Evolutionary conservation across 1,140 invertebrate species (phyloP).

Genomic region (Cyclargus thomasi): DNA sequence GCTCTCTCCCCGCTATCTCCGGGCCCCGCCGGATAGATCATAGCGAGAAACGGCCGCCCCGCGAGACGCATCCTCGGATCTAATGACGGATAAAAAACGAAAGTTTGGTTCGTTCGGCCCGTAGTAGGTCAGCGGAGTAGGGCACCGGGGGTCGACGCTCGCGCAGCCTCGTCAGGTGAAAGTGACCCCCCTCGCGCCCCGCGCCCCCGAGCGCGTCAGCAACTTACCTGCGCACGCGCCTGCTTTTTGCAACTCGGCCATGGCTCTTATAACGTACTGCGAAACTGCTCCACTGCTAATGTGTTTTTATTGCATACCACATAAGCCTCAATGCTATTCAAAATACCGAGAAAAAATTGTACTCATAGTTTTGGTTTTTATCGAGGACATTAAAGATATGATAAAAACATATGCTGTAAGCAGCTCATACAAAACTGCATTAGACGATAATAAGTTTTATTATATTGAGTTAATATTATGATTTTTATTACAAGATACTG

Average conservation of each 20-base stretch:
- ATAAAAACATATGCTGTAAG: too few species aligned
- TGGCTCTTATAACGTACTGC: conserved; percentile 67
- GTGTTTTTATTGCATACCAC: conserved; percentile 13
- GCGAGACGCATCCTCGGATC: conserved; percentile 57
- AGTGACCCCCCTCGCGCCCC: conserved; percentile 60
- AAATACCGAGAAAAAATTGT: background rate
- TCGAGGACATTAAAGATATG: too few species aligned
- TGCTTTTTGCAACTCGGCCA: conserved; percentile 71
- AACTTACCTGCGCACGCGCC: conserved; percentile 62
- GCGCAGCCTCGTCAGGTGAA: conserved; percentile 72
- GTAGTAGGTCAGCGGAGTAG: conserved; percentile 71
- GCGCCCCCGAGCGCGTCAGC: conserved; percentile 47
- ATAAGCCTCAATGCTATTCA: background rate
- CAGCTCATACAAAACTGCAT: too few species aligned
- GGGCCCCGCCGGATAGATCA: conserved; percentile 33
- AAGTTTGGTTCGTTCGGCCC: conserved; percentile 66
- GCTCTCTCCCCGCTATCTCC: conserved; percentile 57
- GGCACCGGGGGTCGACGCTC: conserved; percentile 66
- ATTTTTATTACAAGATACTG: too few species aligned
- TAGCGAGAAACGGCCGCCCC: conserved; percentile 43
- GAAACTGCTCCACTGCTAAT: conserved; percentile 47
- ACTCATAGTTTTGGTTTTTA: background rate
- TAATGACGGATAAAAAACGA: conserved; percentile 67
- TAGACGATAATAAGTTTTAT: too few species aligned
- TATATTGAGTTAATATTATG: too few species aligned